phyloP scores from a whole-genome alignment of 2,797 vertebrate species.

The Halcyon smyrnensis region DNA sequence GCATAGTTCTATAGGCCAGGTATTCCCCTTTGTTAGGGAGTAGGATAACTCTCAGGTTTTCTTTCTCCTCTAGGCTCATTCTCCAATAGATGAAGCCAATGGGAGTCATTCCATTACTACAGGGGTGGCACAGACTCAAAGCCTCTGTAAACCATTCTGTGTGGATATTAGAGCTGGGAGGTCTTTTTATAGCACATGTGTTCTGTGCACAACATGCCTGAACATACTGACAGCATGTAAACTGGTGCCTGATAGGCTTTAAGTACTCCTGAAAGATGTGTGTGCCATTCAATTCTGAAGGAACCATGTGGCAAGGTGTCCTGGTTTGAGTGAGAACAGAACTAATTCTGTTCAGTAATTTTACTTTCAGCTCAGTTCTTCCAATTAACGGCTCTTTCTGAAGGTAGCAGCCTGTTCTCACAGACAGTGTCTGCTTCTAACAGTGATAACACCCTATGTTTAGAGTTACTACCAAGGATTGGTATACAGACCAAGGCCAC shows the following conservation, averaged over 20 bases:
- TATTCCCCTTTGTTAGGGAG: not conserved
- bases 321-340: too few species aligned
- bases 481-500: too few species aligned
- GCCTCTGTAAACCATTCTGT: not conserved
- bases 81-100: not conserved
- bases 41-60: not conserved
- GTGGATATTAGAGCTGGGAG: not conserved
- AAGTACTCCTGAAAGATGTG: accelerated
- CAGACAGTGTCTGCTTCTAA: too few species aligned
- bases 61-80: accelerated
- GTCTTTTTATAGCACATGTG: accelerated
- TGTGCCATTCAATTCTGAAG: accelerated
- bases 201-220: not conserved
- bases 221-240: accelerated
- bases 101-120: not conserved
- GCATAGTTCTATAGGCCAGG: not conserved
- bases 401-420: too few species aligned
- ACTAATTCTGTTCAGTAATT: too few species aligned
- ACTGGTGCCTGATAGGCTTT: not conserved
- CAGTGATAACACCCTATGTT: too few species aligned
- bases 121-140: not conserved
- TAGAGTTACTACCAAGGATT: too few species aligned
- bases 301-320: not conserved
- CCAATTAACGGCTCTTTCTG: too few species aligned
- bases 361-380: too few species aligned